Percentiles rank a stretch among this genome's conserved stretches.
Evolutionary conservation across 2,113 vertebrate species (phyloP).

Genomic region (Aptenodytes patagonicus): DNA sequence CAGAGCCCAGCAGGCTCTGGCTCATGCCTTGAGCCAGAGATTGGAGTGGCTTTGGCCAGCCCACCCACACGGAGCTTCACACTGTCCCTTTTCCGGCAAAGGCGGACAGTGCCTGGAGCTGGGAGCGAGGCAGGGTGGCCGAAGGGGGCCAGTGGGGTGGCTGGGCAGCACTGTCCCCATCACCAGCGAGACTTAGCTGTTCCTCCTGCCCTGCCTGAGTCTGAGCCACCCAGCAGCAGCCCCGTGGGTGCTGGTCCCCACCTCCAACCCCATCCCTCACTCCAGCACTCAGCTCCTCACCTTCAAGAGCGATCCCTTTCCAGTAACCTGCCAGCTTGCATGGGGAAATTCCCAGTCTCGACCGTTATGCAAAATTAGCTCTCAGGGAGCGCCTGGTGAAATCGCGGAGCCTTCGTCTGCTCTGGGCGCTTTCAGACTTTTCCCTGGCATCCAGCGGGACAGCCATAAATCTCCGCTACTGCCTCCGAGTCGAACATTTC

Average conservation of each 20-base stretch:
- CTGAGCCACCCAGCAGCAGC: background rate
- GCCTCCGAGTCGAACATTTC: conserved; percentile 56
- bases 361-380: background rate
- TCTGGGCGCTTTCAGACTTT: background rate
- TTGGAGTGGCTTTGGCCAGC: background rate
- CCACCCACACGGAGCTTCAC: rapidly evolving
- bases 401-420: background rate
- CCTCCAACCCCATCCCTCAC: background rate
- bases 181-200: background rate
- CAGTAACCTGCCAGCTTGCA: background rate
- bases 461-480: conserved; percentile 18
- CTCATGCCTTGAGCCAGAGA: background rate
- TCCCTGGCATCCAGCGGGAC: background rate
- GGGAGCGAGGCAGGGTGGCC: rapidly evolving
- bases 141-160: rapidly evolving
- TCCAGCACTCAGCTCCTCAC: background rate
- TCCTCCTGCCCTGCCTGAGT: background rate
- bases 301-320: background rate
- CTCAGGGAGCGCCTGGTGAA: background rate
- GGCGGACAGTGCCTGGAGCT: background rate
- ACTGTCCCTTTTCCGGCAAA: background rate
- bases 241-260: background rate
- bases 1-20: background rate
- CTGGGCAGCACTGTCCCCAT: rapidly evolving
- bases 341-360: background rate